Percentiles rank a stretch among this genome's conserved stretches.
These are phyloP conservation scores for Falco cherrug DNA, from an alignment of 2,797 vertebrate species.

Conservation along the genomic window DNA sequence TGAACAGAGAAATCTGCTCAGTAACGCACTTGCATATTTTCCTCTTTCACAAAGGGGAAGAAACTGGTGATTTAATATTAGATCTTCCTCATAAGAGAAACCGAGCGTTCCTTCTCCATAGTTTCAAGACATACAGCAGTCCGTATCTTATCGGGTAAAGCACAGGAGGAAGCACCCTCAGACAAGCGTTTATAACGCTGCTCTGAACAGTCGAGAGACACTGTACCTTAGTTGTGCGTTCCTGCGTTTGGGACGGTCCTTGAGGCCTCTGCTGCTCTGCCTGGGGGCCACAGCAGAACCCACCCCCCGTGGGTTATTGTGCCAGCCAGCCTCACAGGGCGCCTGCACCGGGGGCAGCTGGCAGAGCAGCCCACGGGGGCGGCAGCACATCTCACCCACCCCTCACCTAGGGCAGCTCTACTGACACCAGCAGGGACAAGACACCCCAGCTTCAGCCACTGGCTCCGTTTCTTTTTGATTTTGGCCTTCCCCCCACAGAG, in stretches of 20 bases:
- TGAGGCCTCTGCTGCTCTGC: not conserved
- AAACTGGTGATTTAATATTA: not conserved
- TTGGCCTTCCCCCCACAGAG: not conserved
- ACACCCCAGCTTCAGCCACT: not conserved
- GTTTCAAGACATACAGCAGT: not conserved
- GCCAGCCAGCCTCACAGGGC: not conserved
- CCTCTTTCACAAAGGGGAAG: not conserved
- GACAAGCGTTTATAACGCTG: not conserved
- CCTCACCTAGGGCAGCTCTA: not conserved
- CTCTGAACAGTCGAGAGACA: not conserved
- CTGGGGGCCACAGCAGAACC: not conserved
- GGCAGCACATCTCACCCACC: not conserved
- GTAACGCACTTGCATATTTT: conserved; percentile 27
- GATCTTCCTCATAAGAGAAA: not conserved
- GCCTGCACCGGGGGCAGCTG: not conserved
- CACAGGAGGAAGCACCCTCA: not conserved
- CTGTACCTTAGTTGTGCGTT: fast-evolving
- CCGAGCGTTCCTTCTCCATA: not conserved
- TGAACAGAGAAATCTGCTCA: conserved; percentile 60
- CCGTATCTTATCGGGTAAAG: not conserved
- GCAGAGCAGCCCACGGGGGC: not conserved
- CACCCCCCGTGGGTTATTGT: fast-evolving
- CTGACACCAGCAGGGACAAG: not conserved
- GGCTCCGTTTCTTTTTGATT: not conserved
- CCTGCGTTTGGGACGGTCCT: fast-evolving